Percentiles rank a stretch among this genome's conserved stretches.
phyloP scores from a whole-genome alignment of 2,797 vertebrate species.

The Garrulus glandarius region DNA sequence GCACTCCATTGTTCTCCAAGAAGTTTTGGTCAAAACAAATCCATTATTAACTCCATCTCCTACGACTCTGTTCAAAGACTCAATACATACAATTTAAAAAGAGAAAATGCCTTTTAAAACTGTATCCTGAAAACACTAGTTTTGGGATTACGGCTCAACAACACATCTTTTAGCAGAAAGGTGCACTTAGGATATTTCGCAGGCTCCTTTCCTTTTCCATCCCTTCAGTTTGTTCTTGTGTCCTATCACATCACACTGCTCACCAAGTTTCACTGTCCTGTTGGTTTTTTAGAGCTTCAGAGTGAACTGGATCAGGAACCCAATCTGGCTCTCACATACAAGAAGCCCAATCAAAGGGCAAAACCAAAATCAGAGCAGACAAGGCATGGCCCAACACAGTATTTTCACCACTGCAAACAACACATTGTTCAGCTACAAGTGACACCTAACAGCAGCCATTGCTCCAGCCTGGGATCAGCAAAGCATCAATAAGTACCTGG shows the following conservation, averaged over 20 bases:
- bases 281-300: background rate
- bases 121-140: background rate
- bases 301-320: background rate
- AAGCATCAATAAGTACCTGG: background rate
- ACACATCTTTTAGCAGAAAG: background rate
- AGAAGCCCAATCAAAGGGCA: background rate
- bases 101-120: background rate
- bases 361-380: background rate
- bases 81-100: background rate
- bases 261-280: background rate
- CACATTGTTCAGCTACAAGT: accelerated
- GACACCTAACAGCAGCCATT: background rate
- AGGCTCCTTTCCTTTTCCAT: background rate
- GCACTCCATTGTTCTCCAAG: background rate
- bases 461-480: background rate
- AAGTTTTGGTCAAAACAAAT: background rate
- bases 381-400: background rate
- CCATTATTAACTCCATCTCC: background rate
- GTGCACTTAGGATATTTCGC: background rate
- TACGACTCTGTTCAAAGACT: background rate
- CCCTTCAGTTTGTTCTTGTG: background rate
- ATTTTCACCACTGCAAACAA: background rate
- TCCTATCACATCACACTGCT: accelerated
- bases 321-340: background rate
- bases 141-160: accelerated